Evolutionary conservation across 1,140 invertebrate genomes (phyloP), one percentile per base, ranked within the genome.

Genomic region (Nymphalis io): DNA sequence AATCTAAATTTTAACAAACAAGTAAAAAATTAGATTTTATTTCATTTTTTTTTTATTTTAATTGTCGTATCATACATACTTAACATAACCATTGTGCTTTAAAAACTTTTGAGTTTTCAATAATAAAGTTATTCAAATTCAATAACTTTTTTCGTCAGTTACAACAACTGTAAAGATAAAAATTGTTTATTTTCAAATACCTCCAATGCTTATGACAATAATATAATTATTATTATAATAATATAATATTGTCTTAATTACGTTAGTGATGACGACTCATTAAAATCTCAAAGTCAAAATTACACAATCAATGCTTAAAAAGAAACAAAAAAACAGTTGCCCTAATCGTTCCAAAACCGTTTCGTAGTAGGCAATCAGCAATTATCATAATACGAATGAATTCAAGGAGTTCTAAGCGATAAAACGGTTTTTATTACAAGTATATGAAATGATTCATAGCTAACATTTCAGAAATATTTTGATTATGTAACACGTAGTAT

Each of bases 401-500:
- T 63, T 55, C 61, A 63, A 53, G 16, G 61, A 39, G 27, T 63
- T 53, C 23, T 16, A 20, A 39, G 33, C n/a, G n/a, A 23, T 62
- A 62, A 61, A 61, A 48, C 42, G 38, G 46, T 20, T 51, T 63
- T 63, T 55, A 51, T 62, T 62, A 62, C 27, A 62, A 38, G 38
- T 33, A 33, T 42, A 42, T 44, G 18, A 21, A 42, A 51, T n/a
- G 61, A 63, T 38, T 63, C 48, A 40, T 15, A 46, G 11, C 5
- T 33, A 62, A 62, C n/a, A 51, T 62, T 62, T 51, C 44, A 63
- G 61, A 48, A 63, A 62, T 62, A 51, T 33, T 38, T 38, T 48
- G 6, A 53, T 53, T 33, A 55, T 55, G 21, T 55, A 55, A 55
- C 3, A 16, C 12, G n/a, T 27, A 27, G 0, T 46, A 11, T n/a